Percentiles rank a stretch among this genome's conserved stretches.
Evolutionary conservation across 2,888 invertebrate genomes (phyloP).

Genomic region (Latrodectus elegans): DNA sequence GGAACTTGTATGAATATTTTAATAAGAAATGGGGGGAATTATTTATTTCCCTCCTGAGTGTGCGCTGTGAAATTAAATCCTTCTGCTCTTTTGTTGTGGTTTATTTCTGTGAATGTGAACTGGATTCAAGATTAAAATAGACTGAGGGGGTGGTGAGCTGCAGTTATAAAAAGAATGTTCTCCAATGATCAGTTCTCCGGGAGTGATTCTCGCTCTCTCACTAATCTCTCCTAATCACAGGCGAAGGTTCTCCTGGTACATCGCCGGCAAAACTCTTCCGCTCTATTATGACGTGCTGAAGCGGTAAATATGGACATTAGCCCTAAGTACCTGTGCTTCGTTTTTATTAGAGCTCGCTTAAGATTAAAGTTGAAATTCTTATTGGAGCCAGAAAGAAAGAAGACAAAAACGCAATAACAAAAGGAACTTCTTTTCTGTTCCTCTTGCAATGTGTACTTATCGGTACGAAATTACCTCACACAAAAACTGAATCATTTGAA

Average conservation of each 20-base stretch:
- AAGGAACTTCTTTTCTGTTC: conserved; percentile 39
- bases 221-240: conserved; percentile 69
- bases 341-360: conserved; percentile 68
- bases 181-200: conserved; percentile 54
- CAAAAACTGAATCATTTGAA: conserved; percentile 68
- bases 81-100: conserved; percentile 34
- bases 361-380: conserved; percentile 68
- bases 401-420: conserved; percentile 43
- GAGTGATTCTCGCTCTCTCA: conserved; percentile 43
- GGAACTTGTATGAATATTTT: too few relatives aligned
- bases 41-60: too few relatives aligned
- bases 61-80: too few relatives aligned
- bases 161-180: conserved; percentile 41
- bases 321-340: conserved; percentile 67
- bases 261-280: conserved; percentile 24
- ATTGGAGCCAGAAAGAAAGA: conserved; percentile 47
- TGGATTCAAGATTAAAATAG: background rate
- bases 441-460: conserved; percentile 56
- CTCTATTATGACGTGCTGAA: conserved; percentile 69
- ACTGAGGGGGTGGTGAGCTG: conserved; percentile 7
- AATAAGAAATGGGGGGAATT: too few relatives aligned
- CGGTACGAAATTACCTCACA: conserved; percentile 59
- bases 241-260: conserved; percentile 35
- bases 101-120: conserved; percentile 14
- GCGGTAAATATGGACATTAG: conserved; percentile 70